These are phyloP conservation scores for Dorcus hopei DNA, from an alignment of 2,888 invertebrate species.

Conservation along the genomic window DNA sequence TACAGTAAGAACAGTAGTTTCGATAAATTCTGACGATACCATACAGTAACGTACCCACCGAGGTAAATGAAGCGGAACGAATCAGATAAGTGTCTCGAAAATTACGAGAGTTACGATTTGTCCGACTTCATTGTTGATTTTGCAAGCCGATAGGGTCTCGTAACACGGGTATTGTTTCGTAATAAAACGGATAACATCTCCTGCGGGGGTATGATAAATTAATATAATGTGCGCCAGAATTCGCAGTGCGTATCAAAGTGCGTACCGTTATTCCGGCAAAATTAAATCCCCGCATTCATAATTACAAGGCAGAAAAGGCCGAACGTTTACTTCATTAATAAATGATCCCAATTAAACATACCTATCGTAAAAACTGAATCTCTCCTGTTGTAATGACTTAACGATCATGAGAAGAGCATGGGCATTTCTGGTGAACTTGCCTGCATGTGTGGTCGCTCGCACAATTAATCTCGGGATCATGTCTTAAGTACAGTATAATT, in stretches of 20 bases:
- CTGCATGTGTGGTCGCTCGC: constrained; percentile 21
- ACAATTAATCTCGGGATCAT: constrained; percentile 24
- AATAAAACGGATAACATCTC: too few species aligned
- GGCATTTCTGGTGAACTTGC: background rate
- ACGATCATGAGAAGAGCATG: background rate
- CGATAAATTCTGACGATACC: too few species aligned
- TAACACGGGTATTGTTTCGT: too few species aligned
- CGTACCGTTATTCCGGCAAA: constrained; percentile 4
- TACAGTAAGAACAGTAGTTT: too few species aligned
- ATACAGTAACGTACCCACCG: constrained; percentile 1
- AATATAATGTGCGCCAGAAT: background rate
- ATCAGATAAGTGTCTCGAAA: constrained; percentile 4
- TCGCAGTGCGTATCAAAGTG: background rate
- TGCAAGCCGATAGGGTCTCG: background rate
- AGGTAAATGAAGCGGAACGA: constrained; percentile 9
- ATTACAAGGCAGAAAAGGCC: constrained; percentile 13
- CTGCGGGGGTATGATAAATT: too few species aligned
- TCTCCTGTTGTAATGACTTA: constrained; percentile 6
- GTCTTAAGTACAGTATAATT: constrained; percentile 24
- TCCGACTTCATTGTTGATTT: background rate
- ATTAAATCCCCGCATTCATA: constrained; percentile 6
- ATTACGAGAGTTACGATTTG: background rate
- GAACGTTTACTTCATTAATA: constrained; percentile 17
- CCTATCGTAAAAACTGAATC: constrained; percentile 13
- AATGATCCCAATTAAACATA: constrained; percentile 16